Evolutionary conservation across 2,888 invertebrate species (phyloP), one percentile per base, ranked within the genome.

Genomic region (Dynastes hyllus): DNA sequence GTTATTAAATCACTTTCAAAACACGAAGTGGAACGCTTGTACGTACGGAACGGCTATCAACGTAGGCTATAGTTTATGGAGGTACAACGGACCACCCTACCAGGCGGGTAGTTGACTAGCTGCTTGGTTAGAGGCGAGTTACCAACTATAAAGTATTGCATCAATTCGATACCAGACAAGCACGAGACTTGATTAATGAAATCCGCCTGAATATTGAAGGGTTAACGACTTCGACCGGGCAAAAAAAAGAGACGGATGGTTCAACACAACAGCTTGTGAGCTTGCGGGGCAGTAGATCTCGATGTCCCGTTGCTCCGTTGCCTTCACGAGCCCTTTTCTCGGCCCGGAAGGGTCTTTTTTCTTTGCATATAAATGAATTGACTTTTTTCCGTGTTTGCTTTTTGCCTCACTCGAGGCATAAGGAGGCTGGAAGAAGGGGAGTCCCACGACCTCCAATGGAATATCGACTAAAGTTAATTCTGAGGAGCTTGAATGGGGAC

Each of bases 221-320:
- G 86, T 86, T 86, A 85, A 85, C 84, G 84, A 83, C 83, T 84
- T 85, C 84, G 45, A 45, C 9, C 45, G 45, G 45, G 45, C 45
- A 45, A 85, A 85, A 67, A 86, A 85, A 85, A 85, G 85, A 86
- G 85, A 85, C 85, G 84, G 81, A 85, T 85, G 86, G 83, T 84
- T 81, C 83, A 77, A 84, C 82, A 78, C 80, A 80, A 76, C 84
- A 82, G 82, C 82, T 84, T 73, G 73, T 29, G 73, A 82, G 82
- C 82, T 84, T 73, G 73, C 51, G 73, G 73, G 73, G 73, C 61
- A 37, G 58, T 58, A 37, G 58, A 51, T 69, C 29, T 69, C 50
- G 51, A 69, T 16, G 27, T n/a, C 32, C 32, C 50, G 83, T 82
- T 82, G 81, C 79, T 37, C 66, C 40, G 29, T 11, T 53, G 45